phyloP scores from a whole-genome alignment of 2,888 invertebrate genomes.

The Neoaliturus tenellus region DNA sequence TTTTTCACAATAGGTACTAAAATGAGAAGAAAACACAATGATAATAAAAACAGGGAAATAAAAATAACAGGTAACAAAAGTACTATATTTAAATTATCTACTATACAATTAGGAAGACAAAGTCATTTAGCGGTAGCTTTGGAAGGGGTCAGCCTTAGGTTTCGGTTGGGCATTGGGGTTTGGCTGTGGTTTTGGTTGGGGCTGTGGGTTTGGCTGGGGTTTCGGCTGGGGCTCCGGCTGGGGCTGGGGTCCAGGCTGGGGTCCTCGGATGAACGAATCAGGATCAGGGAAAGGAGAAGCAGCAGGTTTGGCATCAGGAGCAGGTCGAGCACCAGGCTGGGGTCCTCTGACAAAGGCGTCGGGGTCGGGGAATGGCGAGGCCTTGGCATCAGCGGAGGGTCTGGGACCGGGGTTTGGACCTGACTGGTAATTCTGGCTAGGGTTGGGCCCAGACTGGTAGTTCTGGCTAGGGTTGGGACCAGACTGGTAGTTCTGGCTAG shows the following conservation, averaged over 20 bases:
- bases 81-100: conserved; percentile 25
- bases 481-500: conserved; percentile 9
- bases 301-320: not conserved
- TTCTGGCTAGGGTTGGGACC: conserved; percentile 1
- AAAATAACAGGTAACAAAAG: conserved; percentile 27
- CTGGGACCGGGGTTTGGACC: not conserved
- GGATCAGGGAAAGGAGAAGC: conserved; percentile 36
- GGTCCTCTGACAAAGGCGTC: conserved; percentile 20
- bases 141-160: conserved; percentile 4
- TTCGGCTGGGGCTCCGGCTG: not conserved
- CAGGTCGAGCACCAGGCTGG: not conserved
- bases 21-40: not conserved
- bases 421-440: not conserved
- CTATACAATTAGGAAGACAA: not conserved
- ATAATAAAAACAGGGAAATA: conserved; percentile 24
- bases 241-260: conserved; percentile 21
- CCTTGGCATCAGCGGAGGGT: not conserved
- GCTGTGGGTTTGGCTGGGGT: not conserved
- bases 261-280: conserved; percentile 20
- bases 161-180: not conserved
- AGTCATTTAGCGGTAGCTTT: conserved; percentile 14
- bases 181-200: not conserved
- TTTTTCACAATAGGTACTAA: too few relatives aligned
- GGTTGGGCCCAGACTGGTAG: conserved; percentile 7
- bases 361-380: not conserved